Evolutionary conservation across 1,140 invertebrate genomes (phyloP).

Genomic region (Cydia pomonella): DNA sequence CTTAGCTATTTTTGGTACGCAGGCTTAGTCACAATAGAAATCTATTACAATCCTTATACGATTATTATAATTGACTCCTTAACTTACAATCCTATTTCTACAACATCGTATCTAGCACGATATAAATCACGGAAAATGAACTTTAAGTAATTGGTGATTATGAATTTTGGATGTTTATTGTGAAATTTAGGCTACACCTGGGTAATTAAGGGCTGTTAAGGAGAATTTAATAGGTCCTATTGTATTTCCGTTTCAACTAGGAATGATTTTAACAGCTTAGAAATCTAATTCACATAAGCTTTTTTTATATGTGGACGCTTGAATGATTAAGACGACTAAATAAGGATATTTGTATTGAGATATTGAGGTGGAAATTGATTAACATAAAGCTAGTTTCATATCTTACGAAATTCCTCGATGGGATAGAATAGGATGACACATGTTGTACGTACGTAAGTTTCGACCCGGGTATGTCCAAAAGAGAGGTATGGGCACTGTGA

Average conservation of each 20-base stretch:
- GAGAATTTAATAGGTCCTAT: neutral
- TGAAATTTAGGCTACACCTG: neutral
- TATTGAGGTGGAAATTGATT: neutral
- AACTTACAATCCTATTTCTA: neutral
- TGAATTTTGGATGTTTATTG: neutral
- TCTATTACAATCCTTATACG: constrained; percentile 1
- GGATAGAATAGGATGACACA: no score
- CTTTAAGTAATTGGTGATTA: neutral
- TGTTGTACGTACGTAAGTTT: no score
- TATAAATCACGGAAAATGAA: neutral
- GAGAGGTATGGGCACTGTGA: no score
- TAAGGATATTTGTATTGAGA: neutral
- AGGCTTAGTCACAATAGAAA: neutral
- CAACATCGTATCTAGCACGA: neutral
- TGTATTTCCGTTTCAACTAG: neutral
- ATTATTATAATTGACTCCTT: constrained; percentile 11
- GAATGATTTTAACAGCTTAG: neutral
- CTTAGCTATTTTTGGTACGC: neutral
- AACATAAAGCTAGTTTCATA: neutral
- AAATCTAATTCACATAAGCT: neutral
- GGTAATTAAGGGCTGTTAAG: neutral
- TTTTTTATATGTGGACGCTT: neutral
- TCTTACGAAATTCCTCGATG: neutral
- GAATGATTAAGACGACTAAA: neutral
- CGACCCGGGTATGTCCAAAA: no score